These are phyloP conservation scores for Strigamia crassipes DNA, from an alignment of 2,888 invertebrate species.

Conservation along the genomic window DNA sequence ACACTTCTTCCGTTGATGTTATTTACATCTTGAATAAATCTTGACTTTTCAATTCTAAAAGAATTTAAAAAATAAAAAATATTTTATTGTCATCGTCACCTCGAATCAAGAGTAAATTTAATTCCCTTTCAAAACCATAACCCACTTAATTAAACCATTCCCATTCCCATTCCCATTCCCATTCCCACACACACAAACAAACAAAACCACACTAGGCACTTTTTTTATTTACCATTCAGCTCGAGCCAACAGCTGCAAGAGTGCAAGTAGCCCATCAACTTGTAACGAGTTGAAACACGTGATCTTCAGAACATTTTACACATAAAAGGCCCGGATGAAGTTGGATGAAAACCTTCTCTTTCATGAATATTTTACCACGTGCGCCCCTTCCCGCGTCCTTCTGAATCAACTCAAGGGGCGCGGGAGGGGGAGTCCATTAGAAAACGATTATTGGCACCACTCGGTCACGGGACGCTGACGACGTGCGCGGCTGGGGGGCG, in stretches of 20 bases:
- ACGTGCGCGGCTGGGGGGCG: conserved; percentile 32
- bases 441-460: conserved; percentile 39
- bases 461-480: conserved; percentile 32
- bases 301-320: neutral
- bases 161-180: neutral
- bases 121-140: neutral
- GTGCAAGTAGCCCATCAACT: conserved; percentile 29
- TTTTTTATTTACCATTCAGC: neutral
- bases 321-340: conserved; percentile 22
- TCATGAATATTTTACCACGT: conserved; percentile 42
- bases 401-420: conserved; percentile 29
- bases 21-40: too few species aligned
- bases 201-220: neutral
- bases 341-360: conserved; percentile 28
- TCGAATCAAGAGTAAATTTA: too few species aligned
- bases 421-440: conserved; percentile 26
- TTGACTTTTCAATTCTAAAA: too few species aligned
- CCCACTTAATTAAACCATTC: conserved; percentile 8
- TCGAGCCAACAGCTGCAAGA: neutral
- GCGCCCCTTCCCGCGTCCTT: conserved; percentile 40
- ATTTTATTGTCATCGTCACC: too few species aligned
- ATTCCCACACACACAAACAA: neutral
- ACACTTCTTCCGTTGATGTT: too few species aligned
- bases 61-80: too few species aligned
- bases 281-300: conserved; percentile 27